A percentile compares a stretch with the other conserved stretches of the same genome.
Evolutionary conservation across 2,888 invertebrate species (phyloP).

Genomic region (Protodeltote pygarga): DNA sequence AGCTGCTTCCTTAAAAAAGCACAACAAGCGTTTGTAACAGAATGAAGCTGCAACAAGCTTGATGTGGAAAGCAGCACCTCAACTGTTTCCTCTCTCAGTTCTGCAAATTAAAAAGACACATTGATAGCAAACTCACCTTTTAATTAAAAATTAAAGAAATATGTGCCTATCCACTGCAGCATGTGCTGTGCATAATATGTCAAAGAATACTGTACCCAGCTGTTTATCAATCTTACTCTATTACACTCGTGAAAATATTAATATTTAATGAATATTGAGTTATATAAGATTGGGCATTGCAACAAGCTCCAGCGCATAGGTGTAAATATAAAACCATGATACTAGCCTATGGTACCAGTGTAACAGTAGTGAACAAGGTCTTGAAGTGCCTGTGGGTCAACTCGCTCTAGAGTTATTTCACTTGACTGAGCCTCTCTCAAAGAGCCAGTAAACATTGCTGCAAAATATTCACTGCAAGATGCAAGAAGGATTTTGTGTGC

Average conservation of each 20-base stretch:
- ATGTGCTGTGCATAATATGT: not conserved
- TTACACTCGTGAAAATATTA: no score
- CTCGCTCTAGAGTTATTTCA: conserved; percentile 94
- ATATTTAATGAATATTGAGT: not conserved
- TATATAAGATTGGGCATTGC: not conserved
- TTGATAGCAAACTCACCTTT: conserved; percentile 4
- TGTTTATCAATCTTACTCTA: no score
- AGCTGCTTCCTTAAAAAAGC: conserved; percentile 95
- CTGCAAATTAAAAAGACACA: conserved; percentile 74
- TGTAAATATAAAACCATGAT: conserved; percentile 3
- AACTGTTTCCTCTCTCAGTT: conserved; percentile 96
- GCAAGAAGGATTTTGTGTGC: conserved; percentile 96
- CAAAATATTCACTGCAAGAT: conserved; percentile 97
- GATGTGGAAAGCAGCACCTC: conserved; percentile 96
- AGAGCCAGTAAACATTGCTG: conserved; percentile 97
- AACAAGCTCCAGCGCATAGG: conserved; percentile 8
- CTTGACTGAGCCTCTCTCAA: conserved; percentile 93
- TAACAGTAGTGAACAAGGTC: conserved; percentile 96
- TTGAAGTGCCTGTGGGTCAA: conserved; percentile 95
- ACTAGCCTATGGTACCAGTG: conserved; percentile 90
- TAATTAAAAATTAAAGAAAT: conserved; percentile 18
- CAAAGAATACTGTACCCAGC: no score
- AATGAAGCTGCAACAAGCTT: conserved; percentile 93
- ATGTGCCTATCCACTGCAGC: conserved; percentile 18
- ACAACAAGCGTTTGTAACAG: conserved; percentile 96